Evolutionary conservation across 2,113 vertebrate genomes (phyloP).

Genomic region (Mirza zaza): DNA sequence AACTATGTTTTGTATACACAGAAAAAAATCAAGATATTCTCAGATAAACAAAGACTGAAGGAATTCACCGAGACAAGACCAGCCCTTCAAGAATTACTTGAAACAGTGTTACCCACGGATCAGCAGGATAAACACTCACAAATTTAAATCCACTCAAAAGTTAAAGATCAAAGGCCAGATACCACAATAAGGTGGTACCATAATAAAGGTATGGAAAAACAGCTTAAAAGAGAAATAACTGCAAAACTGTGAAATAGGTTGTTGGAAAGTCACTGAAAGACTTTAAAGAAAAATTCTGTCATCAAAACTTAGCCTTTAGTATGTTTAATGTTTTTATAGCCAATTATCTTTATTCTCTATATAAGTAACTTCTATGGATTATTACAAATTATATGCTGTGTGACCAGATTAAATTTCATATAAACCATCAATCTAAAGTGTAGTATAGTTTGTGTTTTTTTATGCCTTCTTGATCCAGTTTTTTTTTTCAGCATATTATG

Average conservation of each 20-base stretch:
- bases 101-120: no score
- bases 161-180: no score
- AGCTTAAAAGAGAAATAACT: neutral
- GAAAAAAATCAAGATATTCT: no score
- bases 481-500: no score
- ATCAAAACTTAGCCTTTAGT: neutral
- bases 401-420: neutral
- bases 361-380: neutral
- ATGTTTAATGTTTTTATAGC: neutral
- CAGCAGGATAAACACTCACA: no score
- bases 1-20: no score
- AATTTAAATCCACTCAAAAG: no score
- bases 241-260: neutral
- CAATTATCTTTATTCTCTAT: neutral
- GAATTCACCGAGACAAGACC: no score
- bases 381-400: neutral
- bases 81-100: no score
- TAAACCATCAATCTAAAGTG: neutral
- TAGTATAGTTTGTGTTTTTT: neutral
- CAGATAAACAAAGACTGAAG: no score
- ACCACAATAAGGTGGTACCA: no score
- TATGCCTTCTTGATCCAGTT: neutral
- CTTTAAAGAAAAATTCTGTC: neutral
- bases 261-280: neutral
- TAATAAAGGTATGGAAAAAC: neutral